Conservation (phyloP, 2,797 vertebrate genomes). For the Xyrichtys novacula region DNA sequence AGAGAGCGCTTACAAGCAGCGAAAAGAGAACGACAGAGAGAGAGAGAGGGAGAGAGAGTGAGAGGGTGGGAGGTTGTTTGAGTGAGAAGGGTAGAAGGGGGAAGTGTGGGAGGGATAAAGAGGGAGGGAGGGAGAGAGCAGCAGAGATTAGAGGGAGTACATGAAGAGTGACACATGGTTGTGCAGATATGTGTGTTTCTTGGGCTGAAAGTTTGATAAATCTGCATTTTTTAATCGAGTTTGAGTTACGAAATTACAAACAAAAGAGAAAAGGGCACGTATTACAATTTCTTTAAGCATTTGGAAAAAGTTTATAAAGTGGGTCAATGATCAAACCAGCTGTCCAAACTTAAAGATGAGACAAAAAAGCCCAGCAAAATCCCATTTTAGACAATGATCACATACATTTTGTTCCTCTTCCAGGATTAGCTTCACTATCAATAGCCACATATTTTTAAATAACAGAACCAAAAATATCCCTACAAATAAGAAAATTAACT, state of each 20-base stretch:
- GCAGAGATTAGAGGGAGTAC: conserved; percentile 53
- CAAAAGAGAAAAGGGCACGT: neutral
- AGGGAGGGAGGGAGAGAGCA: conserved; percentile 51
- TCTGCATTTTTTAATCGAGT: neutral
- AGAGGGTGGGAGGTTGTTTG: conserved; percentile 64
- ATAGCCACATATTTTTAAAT: neutral
- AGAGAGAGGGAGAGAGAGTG: conserved; percentile 19
- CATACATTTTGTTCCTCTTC: neutral
- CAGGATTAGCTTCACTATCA: neutral
- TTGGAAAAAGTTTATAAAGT: neutral
- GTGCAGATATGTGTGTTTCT: conserved; percentile 16
- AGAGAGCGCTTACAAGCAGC: conserved; percentile 75
- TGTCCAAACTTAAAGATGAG: neutral
- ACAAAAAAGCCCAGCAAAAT: neutral
- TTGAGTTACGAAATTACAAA: neutral
- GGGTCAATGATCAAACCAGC: neutral
- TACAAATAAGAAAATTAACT: neutral
- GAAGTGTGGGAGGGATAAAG: conserved; percentile 60
- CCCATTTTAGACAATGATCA: neutral
- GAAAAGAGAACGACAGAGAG: conserved; percentile 63
- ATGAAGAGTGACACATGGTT: conserved; percentile 59
- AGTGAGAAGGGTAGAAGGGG: conserved; percentile 73
- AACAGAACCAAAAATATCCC: neutral
- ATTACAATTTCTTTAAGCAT: neutral
- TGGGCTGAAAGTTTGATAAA: neutral